A percentile compares a stretch with the other conserved stretches of the same genome.
Evolutionary conservation across 2,888 invertebrate genomes (phyloP).

Genomic region (Biston stratarius): DNA sequence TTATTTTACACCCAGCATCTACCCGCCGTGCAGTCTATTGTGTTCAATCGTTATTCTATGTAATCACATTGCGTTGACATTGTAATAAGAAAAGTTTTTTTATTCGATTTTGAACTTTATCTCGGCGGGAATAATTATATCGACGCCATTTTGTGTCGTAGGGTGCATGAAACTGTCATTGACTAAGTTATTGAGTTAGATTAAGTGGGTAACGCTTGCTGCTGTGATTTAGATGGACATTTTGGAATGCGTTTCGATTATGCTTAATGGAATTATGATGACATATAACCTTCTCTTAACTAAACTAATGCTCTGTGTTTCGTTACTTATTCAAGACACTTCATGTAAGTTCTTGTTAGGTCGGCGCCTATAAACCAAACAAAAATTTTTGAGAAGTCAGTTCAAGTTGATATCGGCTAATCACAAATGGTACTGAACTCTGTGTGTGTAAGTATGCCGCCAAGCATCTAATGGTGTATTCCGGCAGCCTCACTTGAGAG

Average conservation of each 20-base stretch:
- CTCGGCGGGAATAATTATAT: constrained; percentile 51
- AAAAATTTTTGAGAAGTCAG: too few species aligned
- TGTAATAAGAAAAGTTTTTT: constrained; percentile 61
- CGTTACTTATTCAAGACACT: not conserved
- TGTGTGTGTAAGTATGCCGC: too few species aligned
- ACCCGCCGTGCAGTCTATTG: constrained; percentile 67
- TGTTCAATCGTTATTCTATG: constrained; percentile 68
- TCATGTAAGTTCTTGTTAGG: too few species aligned
- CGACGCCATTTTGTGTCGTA: constrained; percentile 76
- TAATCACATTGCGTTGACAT: constrained; percentile 64
- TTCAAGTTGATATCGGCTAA: too few species aligned
- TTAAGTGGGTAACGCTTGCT: constrained; percentile 67
- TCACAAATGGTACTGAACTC: not conserved
- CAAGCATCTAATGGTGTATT: too few species aligned
- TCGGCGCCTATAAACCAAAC: too few species aligned
- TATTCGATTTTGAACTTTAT: constrained; percentile 61
- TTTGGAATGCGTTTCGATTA: constrained; percentile 32
- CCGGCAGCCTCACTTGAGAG: too few species aligned
- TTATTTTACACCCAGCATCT: constrained; percentile 82
- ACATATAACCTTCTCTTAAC: constrained; percentile 13
- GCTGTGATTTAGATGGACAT: constrained; percentile 47
- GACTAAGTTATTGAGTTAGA: constrained; percentile 76
- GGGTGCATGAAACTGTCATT: constrained; percentile 68
- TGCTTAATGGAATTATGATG: constrained; percentile 39
- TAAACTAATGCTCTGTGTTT: not conserved